Evolutionary conservation across 2,797 vertebrate genomes (phyloP).

Genomic region (Furcifer pardalis): DNA sequence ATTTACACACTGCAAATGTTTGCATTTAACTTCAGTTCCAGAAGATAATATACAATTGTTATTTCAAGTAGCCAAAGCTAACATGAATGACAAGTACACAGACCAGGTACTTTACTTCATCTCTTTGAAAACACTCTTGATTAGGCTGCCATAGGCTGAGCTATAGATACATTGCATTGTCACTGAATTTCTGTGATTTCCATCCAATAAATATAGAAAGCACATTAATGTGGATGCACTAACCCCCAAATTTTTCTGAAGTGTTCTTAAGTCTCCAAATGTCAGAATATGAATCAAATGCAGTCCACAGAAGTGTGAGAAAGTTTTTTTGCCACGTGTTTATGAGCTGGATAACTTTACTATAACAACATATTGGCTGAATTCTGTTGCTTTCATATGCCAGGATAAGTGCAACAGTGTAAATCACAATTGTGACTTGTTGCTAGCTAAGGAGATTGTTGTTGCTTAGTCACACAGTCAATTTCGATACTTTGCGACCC

Average conservation of each 20-base stretch:
- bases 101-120: slow-evolving; percentile 32
- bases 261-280: background rate
- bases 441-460: no score
- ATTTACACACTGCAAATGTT: background rate
- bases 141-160: slow-evolving; percentile 28
- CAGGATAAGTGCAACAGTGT: no score
- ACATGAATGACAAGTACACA: background rate
- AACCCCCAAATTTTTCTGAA: background rate
- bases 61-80: slow-evolving; percentile 28
- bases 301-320: background rate
- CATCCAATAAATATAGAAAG: slow-evolving; percentile 9
- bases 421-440: no score
- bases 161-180: slow-evolving; percentile 19
- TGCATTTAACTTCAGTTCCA: slow-evolving; percentile 3
- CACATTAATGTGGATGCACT: background rate
- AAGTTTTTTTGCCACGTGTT: background rate
- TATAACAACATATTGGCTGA: background rate
- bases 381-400: no score
- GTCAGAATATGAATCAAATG: background rate
- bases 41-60: background rate
- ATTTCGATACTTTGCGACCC: no score
- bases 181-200: background rate
- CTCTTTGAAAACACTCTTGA: slow-evolving; percentile 19
- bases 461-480: no score
- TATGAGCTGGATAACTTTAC: background rate